Conservation (phyloP, 2,797 vertebrate species). For the Phaenicophaeus curvirostris region DNA sequence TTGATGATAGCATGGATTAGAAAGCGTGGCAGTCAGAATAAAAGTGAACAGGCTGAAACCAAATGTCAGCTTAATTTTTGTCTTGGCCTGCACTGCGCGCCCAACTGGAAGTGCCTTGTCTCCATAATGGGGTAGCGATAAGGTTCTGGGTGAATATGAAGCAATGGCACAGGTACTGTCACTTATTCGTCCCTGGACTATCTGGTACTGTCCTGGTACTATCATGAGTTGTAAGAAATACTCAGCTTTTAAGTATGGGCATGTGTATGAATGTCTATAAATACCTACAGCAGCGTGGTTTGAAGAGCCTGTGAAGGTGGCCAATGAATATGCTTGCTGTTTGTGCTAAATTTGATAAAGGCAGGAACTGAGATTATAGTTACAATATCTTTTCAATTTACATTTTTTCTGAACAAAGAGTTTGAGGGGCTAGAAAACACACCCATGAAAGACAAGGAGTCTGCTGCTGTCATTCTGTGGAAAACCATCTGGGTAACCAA, state of each 20-base stretch:
- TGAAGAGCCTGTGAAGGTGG: fast-evolving
- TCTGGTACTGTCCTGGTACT: neutral
- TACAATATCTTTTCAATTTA: neutral
- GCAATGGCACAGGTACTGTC: neutral
- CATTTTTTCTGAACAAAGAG: neutral
- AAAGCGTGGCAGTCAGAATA: too few species aligned
- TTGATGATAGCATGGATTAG: neutral
- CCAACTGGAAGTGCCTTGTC: neutral
- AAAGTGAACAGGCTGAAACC: neutral
- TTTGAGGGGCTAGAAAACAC: neutral
- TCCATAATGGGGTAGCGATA: neutral
- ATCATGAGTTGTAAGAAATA: neutral
- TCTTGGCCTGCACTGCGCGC: neutral
- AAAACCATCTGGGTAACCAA: neutral
- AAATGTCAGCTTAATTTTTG: neutral
- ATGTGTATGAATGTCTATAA: fast-evolving
- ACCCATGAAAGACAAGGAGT: neutral
- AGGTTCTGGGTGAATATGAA: neutral
- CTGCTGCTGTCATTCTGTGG: neutral
- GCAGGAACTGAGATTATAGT: neutral
- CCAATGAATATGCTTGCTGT: too few species aligned
- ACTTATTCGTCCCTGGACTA: neutral
- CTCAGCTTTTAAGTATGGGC: neutral
- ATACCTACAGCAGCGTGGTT: neutral
- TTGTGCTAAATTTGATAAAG: neutral